These are phyloP conservation scores for Aurelia aurita DNA, from an alignment of 30 jellyfish, hydroid and myxozoan species.

Conservation along the genomic window DNA sequence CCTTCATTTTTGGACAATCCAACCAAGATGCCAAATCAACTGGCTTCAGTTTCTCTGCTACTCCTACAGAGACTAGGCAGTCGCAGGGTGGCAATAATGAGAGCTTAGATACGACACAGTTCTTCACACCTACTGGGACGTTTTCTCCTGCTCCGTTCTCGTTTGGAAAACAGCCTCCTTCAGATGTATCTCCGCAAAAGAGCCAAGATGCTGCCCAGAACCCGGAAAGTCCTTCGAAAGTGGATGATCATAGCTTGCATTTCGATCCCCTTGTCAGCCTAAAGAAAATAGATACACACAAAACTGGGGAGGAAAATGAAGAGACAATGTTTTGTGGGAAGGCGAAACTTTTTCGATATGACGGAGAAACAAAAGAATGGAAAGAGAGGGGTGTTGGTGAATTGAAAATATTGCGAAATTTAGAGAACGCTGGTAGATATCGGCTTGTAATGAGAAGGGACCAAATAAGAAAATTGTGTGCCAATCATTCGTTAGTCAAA, in stretches of 20 bases:
- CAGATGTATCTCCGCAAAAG: background rate
- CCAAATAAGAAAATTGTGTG: slow-evolving; percentile 73
- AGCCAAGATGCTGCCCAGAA: slow-evolving; percentile 16
- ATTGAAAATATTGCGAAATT: slow-evolving; percentile 39
- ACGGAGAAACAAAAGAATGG: slow-evolving; percentile 60
- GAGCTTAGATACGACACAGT: background rate
- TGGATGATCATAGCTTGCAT: slow-evolving; percentile 32
- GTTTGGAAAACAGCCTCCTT: background rate
- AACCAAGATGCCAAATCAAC: background rate
- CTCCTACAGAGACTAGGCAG: background rate
- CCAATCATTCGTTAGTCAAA: slow-evolving; percentile 60
- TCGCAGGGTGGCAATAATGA: background rate
- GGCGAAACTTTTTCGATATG: slow-evolving; percentile 75
- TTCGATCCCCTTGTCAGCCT: slow-evolving; percentile 53
- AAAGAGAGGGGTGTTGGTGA: slow-evolving; percentile 85
- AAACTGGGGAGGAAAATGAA: slow-evolving; percentile 82
- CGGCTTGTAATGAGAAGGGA: slow-evolving; percentile 83
- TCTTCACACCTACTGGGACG: slow-evolving; percentile 38
- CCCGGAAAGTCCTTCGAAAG: slow-evolving; percentile 60
- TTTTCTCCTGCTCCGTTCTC: background rate
- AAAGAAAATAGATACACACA: background rate
- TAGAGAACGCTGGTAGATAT: background rate
- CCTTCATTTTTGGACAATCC: slow-evolving; percentile 2
- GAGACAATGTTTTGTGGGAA: slow-evolving; percentile 32
- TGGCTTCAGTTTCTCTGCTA: background rate